A percentile compares a stretch with the other conserved stretches of the same genome.
phyloP scores from a whole-genome alignment of 2,113 vertebrate genomes.

The Acanthochromis polyacanthus region DNA sequence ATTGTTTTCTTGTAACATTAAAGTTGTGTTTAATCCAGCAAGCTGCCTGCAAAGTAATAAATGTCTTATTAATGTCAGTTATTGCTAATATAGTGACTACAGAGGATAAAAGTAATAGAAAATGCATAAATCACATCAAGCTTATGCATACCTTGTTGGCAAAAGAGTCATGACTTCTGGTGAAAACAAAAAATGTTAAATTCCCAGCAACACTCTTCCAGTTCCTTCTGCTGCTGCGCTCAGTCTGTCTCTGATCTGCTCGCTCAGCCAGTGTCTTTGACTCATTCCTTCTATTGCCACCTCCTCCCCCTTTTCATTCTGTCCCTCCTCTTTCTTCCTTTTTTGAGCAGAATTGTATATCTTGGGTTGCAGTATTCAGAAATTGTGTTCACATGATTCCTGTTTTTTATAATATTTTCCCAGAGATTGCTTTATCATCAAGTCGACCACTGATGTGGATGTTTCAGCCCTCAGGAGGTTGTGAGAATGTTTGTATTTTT shows the following conservation, averaged over 20 bases:
- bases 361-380: background rate
- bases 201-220: background rate
- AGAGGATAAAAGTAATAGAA: background rate
- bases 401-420: background rate
- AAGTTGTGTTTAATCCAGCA: background rate
- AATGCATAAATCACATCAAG: background rate
- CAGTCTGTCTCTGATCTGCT: background rate
- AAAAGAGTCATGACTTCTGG: background rate
- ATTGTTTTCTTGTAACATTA: too few species aligned
- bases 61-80: background rate
- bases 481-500: too few species aligned
- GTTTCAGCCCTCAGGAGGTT: too few species aligned
- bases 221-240: background rate
- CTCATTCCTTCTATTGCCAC: background rate
- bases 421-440: too few species aligned
- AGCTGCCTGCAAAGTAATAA: background rate
- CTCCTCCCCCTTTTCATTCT: background rate
- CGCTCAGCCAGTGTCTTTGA: background rate
- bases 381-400: background rate
- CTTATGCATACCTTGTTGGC: slow-evolving; percentile 45
- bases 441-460: too few species aligned
- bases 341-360: background rate
- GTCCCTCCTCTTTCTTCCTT: background rate
- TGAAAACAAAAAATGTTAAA: background rate
- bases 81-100: background rate